Base-by-base conservation (phyloP, 2,888 invertebrate genomes). In the Epinotia demarniana region DNA sequence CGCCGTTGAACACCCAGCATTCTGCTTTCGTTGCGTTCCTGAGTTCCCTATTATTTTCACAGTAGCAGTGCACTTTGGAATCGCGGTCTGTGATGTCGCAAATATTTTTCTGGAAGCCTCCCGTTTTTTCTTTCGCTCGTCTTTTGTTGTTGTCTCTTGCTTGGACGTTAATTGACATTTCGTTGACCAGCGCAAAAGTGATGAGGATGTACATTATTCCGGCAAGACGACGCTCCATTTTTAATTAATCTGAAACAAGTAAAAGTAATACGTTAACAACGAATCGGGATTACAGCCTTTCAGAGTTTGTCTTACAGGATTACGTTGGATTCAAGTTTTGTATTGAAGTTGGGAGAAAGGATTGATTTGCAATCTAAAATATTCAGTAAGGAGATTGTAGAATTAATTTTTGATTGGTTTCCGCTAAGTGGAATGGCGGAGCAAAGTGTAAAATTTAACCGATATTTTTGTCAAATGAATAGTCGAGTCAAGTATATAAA, bases 1-100 rank as follows among this genome's bases (percentile, higher is more conserved):
- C 96, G 58, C 95, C 95, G 80, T 95, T 96, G 89, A 97, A 96
- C 63, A 97, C 95, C 95, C 96, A 96, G 87, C 98, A 98, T 88
- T 96, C 97, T 64, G 96, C 97, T 81, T 96, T 96, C 61, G 96
- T 96, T 27, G 96, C 96, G 83, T 95, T 94, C 79, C 89, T 88
- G 55, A 90, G 90, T 75, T 93, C 91, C 73, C 94, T 92, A 64
- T 94, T 92, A 72, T 94, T 95, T 82, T 96, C 95, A 85, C 97
- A 97, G 86, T 96, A 95, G 89, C 97, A 97, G 82, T 95, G 96
- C 76, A 96, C 94, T 81, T 95, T 95, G 0, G 95, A 92, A 70
- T 95, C 93, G 55, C 92, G 88, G 79, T 91, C 94, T 58, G 94
- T 94, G 77, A 95, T 93, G 81, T 95, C 95, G 81, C 96, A 96